Evolutionary conservation across 2,888 invertebrate species (phyloP).

Genomic region (Sinodicranocentrus sp.): DNA sequence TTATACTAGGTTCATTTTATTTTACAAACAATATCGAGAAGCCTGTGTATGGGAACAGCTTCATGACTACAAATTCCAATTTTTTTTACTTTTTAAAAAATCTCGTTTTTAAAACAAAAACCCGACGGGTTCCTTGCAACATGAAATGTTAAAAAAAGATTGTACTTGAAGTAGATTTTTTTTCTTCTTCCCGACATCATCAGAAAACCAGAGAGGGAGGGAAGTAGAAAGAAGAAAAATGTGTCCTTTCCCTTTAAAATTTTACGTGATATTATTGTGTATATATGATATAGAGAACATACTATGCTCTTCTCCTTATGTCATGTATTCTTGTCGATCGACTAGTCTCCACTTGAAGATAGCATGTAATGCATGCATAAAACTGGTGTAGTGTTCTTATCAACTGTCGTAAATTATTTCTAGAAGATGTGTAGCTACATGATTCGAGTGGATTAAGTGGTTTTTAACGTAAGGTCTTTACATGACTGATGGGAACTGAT

Average conservation of each 20-base stretch:
- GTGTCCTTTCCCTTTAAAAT: conserved; percentile 4
- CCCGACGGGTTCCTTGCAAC: conserved; percentile 1
- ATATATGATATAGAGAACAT: too few relatives aligned
- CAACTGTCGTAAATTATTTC: conserved; percentile 44
- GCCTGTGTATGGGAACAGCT: too few relatives aligned
- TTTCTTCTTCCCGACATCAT: neutral
- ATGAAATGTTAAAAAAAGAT: neutral
- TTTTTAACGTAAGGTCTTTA: conserved; percentile 35
- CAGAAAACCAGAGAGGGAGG: neutral
- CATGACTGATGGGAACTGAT: conserved; percentile 44
- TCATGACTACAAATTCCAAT: too few relatives aligned
- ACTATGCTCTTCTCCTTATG: conserved; percentile 10
- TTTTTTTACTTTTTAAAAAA: conserved; percentile 18
- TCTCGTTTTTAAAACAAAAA: conserved; percentile 28
- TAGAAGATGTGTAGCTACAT: conserved; percentile 36
- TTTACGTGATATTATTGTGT: too few relatives aligned
- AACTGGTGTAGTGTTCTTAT: conserved; percentile 34
- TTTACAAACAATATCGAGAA: too few relatives aligned
- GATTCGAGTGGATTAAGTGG: conserved; percentile 46
- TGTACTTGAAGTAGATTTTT: neutral
- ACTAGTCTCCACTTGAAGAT: conserved; percentile 13
- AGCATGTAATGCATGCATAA: conserved; percentile 39
- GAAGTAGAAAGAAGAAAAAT: neutral
- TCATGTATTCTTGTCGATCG: conserved; percentile 30
- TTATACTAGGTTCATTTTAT: too few relatives aligned